Percentiles rank a stretch among this genome's conserved stretches.
phyloP scores from a whole-genome alignment of 2,888 invertebrate genomes.

The Yponomeuta sedellus region DNA sequence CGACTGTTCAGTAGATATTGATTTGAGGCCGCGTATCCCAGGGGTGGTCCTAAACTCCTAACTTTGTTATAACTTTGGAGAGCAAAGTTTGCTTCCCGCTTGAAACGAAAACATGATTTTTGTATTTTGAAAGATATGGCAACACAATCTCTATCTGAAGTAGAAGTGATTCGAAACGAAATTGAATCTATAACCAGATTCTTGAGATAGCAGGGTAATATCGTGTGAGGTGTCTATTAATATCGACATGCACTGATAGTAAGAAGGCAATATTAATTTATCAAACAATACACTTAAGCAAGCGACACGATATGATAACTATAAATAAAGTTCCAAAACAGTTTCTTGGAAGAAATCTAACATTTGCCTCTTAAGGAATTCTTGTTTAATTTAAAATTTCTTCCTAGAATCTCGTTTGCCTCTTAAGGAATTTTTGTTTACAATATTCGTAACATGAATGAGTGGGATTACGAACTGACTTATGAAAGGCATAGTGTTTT shows the following conservation, averaged over 20 bases:
- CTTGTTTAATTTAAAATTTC: too few relatives aligned
- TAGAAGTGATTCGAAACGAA: background rate
- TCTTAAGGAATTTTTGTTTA: too few relatives aligned
- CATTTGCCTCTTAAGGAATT: too few relatives aligned
- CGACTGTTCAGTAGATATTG: constrained; percentile 44
- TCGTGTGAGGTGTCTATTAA: background rate
- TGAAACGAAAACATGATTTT: constrained; percentile 27
- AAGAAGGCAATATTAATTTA: background rate
- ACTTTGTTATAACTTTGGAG: constrained; percentile 66
- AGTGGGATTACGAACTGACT: too few relatives aligned
- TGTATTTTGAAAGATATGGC: background rate
- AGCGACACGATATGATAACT: too few relatives aligned
- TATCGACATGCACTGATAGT: background rate
- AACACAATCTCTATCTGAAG: background rate
- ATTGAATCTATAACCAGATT: background rate
- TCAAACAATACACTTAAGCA: background rate
- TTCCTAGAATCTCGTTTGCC: too few relatives aligned
- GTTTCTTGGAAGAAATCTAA: too few relatives aligned
- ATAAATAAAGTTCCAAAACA: too few relatives aligned
- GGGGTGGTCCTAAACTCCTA: constrained; percentile 60
- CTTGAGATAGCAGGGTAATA: background rate
- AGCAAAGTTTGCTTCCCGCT: constrained; percentile 59
- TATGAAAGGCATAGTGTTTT: too few relatives aligned
- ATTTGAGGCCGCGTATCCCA: constrained; percentile 45
- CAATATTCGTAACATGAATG: too few relatives aligned